Evolutionary conservation across 1,140 invertebrate genomes (phyloP).

Genomic region (Drosophila navojoa): DNA sequence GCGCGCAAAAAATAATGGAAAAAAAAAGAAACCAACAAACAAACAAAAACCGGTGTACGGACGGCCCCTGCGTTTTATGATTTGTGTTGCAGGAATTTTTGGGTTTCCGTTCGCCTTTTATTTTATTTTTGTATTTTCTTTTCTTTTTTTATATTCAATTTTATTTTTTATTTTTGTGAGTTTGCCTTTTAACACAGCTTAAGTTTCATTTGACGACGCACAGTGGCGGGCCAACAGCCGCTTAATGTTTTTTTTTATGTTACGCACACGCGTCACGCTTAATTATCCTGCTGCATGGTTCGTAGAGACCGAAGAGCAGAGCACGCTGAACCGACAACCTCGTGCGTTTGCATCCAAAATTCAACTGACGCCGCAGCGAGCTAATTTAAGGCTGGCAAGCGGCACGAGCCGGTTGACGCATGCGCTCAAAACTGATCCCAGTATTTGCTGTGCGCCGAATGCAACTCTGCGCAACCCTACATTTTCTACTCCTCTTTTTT

Average conservation of each 20-base stretch:
- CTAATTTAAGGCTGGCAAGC: constrained; percentile 56
- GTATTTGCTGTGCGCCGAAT: constrained; percentile 34
- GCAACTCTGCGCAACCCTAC: constrained; percentile 34
- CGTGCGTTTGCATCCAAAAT: constrained; percentile 52
- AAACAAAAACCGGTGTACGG: constrained; percentile 57
- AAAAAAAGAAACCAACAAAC: neutral
- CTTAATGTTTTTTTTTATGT: constrained; percentile 78
- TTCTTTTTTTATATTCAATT: neutral
- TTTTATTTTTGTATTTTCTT: constrained; percentile 18
- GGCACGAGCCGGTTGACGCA: constrained; percentile 36
- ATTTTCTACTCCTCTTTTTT: constrained; percentile 13
- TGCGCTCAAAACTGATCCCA: constrained; percentile 43
- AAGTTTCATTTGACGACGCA: constrained; percentile 52
- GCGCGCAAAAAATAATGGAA: constrained; percentile 21
- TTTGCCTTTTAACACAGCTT: constrained; percentile 31
- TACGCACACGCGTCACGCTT: constrained; percentile 80
- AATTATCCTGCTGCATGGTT: constrained; percentile 68
- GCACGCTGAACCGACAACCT: constrained; percentile 51
- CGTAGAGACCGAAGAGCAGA: constrained; percentile 3
- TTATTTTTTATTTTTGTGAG: constrained; percentile 9
- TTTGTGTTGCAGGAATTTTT: constrained; percentile 59
- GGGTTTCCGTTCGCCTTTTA: constrained; percentile 13
- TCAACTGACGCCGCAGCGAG: constrained; percentile 58
- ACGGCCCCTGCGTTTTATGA: constrained; percentile 31
- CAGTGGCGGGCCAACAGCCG: constrained; percentile 44